Percentiles rank a stretch among this genome's conserved stretches.
Conservation (phyloP, 1,140 invertebrate species). For the Zelostemma sp. region DNA sequence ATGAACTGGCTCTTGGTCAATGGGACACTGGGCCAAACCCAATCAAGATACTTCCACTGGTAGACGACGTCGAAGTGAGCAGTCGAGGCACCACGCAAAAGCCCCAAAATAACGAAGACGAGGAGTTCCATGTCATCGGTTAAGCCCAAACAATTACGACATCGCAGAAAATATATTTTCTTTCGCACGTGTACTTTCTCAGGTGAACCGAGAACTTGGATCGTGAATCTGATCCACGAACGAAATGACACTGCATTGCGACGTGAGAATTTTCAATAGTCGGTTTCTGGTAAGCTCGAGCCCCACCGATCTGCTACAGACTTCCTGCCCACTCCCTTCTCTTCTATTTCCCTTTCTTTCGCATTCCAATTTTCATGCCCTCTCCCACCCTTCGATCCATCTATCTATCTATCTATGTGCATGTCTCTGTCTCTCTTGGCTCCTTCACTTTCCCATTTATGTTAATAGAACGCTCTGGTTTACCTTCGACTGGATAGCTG, state of each 20-base stretch:
- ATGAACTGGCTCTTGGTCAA: constrained; percentile 58
- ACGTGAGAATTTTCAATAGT: constrained; percentile 47
- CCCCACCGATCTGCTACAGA: constrained; percentile 39
- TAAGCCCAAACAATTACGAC: constrained; percentile 4
- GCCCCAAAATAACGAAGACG: constrained; percentile 22
- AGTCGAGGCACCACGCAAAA: constrained; percentile 19
- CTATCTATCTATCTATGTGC: neutral
- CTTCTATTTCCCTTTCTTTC: neutral
- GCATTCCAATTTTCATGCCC: constrained; percentile 4
- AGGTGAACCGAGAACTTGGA: neutral
- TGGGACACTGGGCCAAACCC: constrained; percentile 56
- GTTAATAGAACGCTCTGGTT: constrained; percentile 46
- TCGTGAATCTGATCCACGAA: constrained; percentile 39
- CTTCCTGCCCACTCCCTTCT: constrained; percentile 15
- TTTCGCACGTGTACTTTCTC: neutral
- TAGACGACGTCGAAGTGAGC: constrained; percentile 50
- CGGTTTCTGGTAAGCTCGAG: constrained; percentile 13
- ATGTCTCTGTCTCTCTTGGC: constrained; percentile 11
- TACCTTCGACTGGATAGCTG: constrained; percentile 53
- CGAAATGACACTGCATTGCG: constrained; percentile 48
- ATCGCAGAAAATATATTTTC: constrained; percentile 2
- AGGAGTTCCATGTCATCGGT: constrained; percentile 26
- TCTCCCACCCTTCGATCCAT: neutral
- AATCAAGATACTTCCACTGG: constrained; percentile 65
- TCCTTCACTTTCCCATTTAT: constrained; percentile 54